Evolutionary conservation across 2,888 invertebrate species (phyloP), one percentile per base, ranked within the genome.

Genomic region (Sminthurinus aureus): DNA sequence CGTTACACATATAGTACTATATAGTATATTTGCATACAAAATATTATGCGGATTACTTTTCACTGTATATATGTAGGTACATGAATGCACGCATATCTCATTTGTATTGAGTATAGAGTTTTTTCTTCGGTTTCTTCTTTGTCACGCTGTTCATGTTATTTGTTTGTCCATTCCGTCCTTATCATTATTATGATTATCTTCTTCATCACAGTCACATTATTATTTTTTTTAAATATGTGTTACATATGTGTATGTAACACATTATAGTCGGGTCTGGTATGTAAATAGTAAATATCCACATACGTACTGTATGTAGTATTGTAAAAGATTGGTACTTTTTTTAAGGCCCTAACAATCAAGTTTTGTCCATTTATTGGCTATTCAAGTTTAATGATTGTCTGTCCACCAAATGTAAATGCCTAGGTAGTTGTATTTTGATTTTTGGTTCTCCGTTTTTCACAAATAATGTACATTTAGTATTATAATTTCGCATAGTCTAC

Each of bases 161-260:
- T 80, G 69, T 80, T 69, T 80, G 80, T 80, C 73, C 69, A 52
- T 80, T 71, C 80, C 80, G 80, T 80, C 80, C 80, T 71, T 80
- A 80, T 73, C 69, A 79, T 76, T 38, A 75, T 79, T 67, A 79
- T 79, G 22, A 51, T 76, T n/a, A 64, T 64, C 64, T 64, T 64
- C 20, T 51, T 18, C 79, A 80, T 80, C 80, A 71, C 80, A 80
- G 80, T 80, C 80, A 80, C 24, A 64, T 78, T 66, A 52, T 78
- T 9, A 2, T 58, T 6, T 38, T 38, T 38, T 38, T 38, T 38
- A 38, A 38, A 38, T 38, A 38, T 38, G 38, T 38, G 38, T 38
- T 38, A 38, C 38, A 38, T 38, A 38, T 38, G 38, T 38, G 38
- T 38, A 38, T 18, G 18, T 58, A 58, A 15, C 9, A 58, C 18